Evolutionary conservation across 2,797 vertebrate genomes (phyloP).

Genomic region (Neostethus bicornis): DNA sequence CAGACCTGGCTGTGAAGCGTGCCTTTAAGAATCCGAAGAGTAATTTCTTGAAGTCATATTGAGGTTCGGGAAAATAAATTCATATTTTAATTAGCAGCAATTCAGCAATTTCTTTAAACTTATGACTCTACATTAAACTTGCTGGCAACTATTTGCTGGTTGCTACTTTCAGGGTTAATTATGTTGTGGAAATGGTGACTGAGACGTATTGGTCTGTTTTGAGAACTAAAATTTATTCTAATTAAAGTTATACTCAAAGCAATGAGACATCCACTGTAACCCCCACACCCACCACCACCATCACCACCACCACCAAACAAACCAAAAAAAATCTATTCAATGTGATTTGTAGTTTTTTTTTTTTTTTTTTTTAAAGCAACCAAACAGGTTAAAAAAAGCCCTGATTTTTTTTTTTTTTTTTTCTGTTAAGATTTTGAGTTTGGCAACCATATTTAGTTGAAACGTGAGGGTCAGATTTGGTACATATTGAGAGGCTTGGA

Average conservation of each 20-base stretch:
- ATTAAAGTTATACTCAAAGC: constrained; percentile 3
- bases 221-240: neutral
- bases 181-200: no score
- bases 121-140: no score
- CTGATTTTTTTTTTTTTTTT: constrained; percentile 28
- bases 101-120: no score
- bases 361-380: constrained; percentile 26
- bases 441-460: constrained; percentile 28
- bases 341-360: constrained; percentile 2
- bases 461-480: constrained; percentile 29
- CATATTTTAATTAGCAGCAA: no score
- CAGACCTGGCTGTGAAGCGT: neutral
- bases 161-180: neutral
- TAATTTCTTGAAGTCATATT: no score
- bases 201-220: neutral
- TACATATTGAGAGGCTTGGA: constrained; percentile 54
- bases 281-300: no score
- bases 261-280: neutral
- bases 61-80: no score
- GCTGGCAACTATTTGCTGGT: no score
- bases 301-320: no score
- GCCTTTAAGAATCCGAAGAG: no score
- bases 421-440: constrained; percentile 26
- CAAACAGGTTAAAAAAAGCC: no score
- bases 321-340: no score